Evolutionary conservation across 2,113 vertebrate species (phyloP), one percentile per base, ranked within the genome.

Genomic region (Herpetotheres cachinnans): DNA sequence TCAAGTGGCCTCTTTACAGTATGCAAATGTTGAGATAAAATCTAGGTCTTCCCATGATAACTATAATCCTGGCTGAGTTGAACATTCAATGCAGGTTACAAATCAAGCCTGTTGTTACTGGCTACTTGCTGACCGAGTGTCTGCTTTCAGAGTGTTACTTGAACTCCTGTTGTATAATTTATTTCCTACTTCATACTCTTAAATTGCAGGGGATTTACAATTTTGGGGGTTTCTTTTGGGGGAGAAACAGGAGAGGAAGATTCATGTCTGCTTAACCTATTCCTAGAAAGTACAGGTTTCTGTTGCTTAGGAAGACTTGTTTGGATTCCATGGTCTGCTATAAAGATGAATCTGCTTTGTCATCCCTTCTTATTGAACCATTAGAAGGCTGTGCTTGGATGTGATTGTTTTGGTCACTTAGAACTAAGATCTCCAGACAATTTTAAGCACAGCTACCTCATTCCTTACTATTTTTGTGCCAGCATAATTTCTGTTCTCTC

Each of bases 1-100:
- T 90, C 79, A 94, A 94, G 78, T 82, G 78, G 42, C 74, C 82
- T 93, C 84, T 96, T 91, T 77, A 88, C 38, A 40, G 9, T 61
- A 65, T 65, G 73, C 62, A 82, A 46, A 65, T 61, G 30, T 50
- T 40, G 66, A 85, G 84, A 61, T 85, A 93, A 95, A 81, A 79
- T 91, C 76, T 82, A 7, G 21, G 49, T 67, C 38, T 84, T 93
- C 16, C 63, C 16, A 10, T 76, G 61, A 47, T 85, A 47, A 61
- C 93, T 66, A 26, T 16, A 71, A 29, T 95, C 62, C 30, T 89
- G 62, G 9, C 36, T 14, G 38, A 71, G 44, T 11, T 91, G 16
- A 78, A 22, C 24, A 8, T 89, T 84, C 32, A 78, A 1, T 44
- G 34, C 13, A 36, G 56, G 44, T 87, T 85, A 49, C 56, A 87